These are phyloP conservation scores for Heliangelus exortis DNA, from an alignment of 2,797 vertebrate genomes.

Conservation along the genomic window DNA sequence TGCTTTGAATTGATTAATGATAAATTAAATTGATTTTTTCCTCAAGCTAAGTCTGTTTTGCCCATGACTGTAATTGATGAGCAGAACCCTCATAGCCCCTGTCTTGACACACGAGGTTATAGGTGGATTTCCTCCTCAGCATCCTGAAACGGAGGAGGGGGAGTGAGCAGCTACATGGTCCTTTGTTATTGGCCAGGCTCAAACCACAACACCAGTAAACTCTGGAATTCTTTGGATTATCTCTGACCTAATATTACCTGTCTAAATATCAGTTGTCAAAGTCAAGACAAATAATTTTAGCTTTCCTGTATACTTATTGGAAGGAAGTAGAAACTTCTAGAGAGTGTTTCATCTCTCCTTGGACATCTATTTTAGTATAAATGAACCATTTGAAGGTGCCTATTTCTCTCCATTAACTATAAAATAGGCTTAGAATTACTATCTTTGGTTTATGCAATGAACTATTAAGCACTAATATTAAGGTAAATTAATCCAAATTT, in stretches of 20 bases:
- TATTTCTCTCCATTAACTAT: not conserved
- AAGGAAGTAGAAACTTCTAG: not conserved
- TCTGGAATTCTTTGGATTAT: not conserved
- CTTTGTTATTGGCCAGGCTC: no score
- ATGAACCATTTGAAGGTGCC: not conserved
- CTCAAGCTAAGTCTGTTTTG: no score
- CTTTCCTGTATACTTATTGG: not conserved
- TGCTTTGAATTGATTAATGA: no score
- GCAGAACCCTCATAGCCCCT: no score
- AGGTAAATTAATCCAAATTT: not conserved
- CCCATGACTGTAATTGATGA: no score
- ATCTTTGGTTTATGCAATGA: not conserved
- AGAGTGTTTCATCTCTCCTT: accelerated
- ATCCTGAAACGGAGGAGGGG: no score
- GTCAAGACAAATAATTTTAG: not conserved
- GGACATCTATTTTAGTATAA: not conserved
- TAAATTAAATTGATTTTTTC: no score
- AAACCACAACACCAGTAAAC: not conserved
- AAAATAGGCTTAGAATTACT: not conserved
- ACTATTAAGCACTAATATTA: not conserved
- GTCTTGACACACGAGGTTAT: no score
- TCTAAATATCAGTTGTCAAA: not conserved
- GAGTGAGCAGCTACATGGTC: no score
- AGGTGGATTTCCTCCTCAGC: no score
- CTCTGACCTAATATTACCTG: not conserved